Conservation (phyloP, 2,113 vertebrate genomes). For the Ochotona curzoniae region DNA sequence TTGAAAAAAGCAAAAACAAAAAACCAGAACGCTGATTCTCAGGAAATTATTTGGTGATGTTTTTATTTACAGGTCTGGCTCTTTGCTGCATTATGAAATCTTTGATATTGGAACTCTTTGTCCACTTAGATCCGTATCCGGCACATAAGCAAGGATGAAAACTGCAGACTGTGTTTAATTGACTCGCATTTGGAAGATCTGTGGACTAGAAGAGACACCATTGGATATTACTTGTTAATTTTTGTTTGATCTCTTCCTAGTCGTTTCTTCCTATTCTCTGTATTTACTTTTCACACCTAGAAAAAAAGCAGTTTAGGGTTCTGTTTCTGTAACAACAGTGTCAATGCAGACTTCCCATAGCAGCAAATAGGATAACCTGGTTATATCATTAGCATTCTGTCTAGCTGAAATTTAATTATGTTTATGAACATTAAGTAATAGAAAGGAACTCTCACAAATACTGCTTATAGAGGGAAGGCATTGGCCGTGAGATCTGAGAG, state of each 20-base stretch:
- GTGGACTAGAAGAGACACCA: neutral
- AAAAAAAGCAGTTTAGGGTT: neutral
- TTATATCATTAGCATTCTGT: neutral
- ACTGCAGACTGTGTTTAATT: neutral
- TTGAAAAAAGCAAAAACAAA: no score
- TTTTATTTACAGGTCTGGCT: neutral
- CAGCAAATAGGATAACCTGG: neutral
- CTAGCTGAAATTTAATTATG: constrained; percentile 15
- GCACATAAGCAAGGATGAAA: neutral
- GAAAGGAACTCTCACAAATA: neutral
- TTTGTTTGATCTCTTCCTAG: constrained; percentile 2
- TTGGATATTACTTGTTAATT: neutral
- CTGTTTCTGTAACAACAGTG: constrained; percentile 21
- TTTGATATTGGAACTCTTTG: neutral
- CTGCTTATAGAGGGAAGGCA: neutral
- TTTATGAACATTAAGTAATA: neutral
- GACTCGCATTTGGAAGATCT: neutral
- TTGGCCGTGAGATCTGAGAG: neutral
- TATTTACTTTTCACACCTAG: neutral
- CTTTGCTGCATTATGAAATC: neutral
- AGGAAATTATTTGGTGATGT: neutral
- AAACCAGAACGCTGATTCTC: no score
- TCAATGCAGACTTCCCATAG: neutral
- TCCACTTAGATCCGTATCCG: neutral
- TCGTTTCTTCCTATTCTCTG: neutral